phyloP scores from a whole-genome alignment of 2,113 vertebrate genomes.

The Gasterosteus aculeatus region DNA sequence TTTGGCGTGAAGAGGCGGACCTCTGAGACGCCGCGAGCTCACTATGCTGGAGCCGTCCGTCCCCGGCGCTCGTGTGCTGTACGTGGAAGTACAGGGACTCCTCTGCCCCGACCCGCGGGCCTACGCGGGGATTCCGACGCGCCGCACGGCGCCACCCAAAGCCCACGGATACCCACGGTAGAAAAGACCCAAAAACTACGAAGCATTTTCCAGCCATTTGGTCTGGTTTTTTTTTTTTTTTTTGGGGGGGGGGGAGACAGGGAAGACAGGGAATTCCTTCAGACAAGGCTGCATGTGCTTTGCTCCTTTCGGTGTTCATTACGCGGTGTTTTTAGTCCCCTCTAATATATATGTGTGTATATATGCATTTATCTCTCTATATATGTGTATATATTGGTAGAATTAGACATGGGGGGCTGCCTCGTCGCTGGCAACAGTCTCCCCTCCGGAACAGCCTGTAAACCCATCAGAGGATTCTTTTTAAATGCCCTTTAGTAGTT shows the following conservation, averaged over 20 bases:
- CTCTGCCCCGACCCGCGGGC: conserved; percentile 47
- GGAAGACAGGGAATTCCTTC: conserved; percentile 45
- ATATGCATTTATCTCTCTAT: too few relatives aligned
- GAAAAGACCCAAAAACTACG: neutral
- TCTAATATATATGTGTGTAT: too few relatives aligned
- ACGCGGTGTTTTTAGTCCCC: neutral
- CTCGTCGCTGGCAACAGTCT: conserved; percentile 26
- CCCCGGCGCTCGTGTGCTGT: conserved; percentile 67
- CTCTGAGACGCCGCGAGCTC: conserved; percentile 57
- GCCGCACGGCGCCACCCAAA: conserved; percentile 36
- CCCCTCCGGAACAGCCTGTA: conserved; percentile 38
- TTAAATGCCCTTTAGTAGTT: conserved; percentile 28
- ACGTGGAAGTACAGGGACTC: conserved; percentile 76
- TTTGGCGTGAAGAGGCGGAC: conserved; percentile 73
- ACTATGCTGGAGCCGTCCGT: conserved; percentile 67
- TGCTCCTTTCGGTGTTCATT: conserved; percentile 8
- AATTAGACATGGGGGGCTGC: conserved; percentile 46
- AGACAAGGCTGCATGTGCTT: conserved; percentile 43
- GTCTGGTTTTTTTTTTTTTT: conserved; percentile 23
- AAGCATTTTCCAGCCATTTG: neutral
- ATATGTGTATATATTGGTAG: neutral
- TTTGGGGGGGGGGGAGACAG: neutral
- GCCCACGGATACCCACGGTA: conserved; percentile 29
- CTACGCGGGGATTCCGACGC: conserved; percentile 64
- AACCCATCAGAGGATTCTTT: conserved; percentile 36